Evolutionary conservation across 2,888 invertebrate species (phyloP), one percentile per base, ranked within the genome.

Genomic region (Microplitis manilae): DNA sequence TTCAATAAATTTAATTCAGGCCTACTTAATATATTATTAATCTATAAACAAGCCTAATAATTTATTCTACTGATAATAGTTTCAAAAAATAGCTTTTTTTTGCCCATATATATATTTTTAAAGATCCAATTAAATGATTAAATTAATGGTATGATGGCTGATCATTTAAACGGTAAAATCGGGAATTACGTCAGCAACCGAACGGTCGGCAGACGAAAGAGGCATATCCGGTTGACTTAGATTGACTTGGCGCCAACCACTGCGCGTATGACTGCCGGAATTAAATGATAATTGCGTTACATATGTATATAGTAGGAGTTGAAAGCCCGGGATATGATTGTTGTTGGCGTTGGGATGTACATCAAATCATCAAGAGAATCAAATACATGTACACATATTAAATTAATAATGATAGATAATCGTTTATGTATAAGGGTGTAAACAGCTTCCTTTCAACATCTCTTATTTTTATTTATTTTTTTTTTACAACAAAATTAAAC

Each of bases 211-310:
- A 79, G 81, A 82, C 82, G 83, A 88, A 86, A 87, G 86, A 86
- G 87, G 88, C 88, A 89, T 89, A 90, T 90, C 89, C 89, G 89
- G 89, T 89, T 85, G 85, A 85, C 87, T 88, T 88, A 89, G 89
- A 90, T 90, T 89, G 89, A 88, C 86, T 88, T 86, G 89, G 89
- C 89, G 89, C 89, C 89, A 89, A 89, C 85, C 86, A 85, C 87
- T 86, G 86, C 85, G 87, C 87, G 87, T 88, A 87, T 84, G 86
- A 84, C 86, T 83, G 86, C 87, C 88, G 87, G 88, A 89, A 89
- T 89, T 89, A 89, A 89, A 88, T 88, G 89, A 89, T 89, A 88
- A 86, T 87, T 88, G 85, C 86, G 87, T 88, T 89, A 87, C 86
- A 84, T 82, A 85, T 81, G 80, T 83, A 71, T 60, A 79, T 74